Conservation (phyloP, 2,113 vertebrate species). For the Grantiella picta region DNA sequence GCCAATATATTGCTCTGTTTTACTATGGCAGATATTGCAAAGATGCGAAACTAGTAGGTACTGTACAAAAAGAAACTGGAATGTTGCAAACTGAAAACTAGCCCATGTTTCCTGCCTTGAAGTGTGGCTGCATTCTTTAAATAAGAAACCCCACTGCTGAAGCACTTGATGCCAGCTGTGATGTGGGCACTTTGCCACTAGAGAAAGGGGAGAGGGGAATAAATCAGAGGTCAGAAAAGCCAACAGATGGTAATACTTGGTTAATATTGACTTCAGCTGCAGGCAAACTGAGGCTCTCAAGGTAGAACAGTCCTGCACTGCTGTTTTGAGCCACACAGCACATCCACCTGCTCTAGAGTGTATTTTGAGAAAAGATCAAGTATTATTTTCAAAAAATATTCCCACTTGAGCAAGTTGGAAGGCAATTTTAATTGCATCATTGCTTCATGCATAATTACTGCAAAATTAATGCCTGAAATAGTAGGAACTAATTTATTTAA, state of each 20-base stretch:
- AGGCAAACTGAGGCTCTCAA: neutral
- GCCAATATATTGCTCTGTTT: neutral
- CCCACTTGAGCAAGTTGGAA: neutral
- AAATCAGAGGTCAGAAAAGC: slow-evolving; percentile 17
- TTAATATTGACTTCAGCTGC: neutral
- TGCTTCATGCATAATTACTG: slow-evolving; percentile 57
- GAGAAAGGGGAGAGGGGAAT: neutral
- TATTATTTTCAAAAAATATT: neutral
- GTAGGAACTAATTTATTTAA: slow-evolving; percentile 61
- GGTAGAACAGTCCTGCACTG: neutral
- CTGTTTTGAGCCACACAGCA: neutral
- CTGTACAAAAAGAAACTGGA: neutral
- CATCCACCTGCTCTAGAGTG: slow-evolving; percentile 8
- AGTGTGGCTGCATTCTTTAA: neutral
- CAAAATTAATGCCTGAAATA: slow-evolving; percentile 50
- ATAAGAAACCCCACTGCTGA: neutral
- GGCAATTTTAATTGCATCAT: slow-evolving; percentile 56
- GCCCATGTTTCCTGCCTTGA: neutral
- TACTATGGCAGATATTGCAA: neutral
- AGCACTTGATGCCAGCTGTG: neutral
- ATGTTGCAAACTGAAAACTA: neutral
- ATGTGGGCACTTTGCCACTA: neutral
- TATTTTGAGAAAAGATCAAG: slow-evolving; percentile 42
- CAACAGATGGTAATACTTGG: slow-evolving; percentile 15
- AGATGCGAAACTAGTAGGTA: neutral